A percentile compares a stretch with the other conserved stretches of the same genome.
phyloP scores from a whole-genome alignment of 2,797 vertebrate species.

The Coendou prehensilis region DNA sequence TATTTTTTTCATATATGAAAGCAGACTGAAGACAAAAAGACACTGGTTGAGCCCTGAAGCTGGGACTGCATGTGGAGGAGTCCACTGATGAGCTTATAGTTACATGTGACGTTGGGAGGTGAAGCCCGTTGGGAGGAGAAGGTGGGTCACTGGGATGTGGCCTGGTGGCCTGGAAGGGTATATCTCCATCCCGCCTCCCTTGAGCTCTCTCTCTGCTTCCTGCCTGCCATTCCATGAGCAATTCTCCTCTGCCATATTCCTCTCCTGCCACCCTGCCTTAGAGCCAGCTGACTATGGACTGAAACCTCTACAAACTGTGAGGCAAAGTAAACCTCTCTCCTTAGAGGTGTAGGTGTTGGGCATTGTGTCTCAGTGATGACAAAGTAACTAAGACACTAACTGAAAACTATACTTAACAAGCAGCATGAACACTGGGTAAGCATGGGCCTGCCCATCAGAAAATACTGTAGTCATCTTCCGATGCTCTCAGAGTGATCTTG shows the following conservation, averaged over 20 bases:
- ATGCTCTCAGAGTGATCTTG: not conserved
- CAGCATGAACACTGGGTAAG: not conserved
- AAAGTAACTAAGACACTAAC: not conserved
- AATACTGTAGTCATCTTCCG: not conserved
- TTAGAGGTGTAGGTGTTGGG: not conserved
- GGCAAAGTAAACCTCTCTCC: not conserved
- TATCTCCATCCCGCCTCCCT: not conserved
- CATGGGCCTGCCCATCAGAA: not conserved
- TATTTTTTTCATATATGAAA: not conserved
- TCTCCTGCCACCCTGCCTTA: not conserved
- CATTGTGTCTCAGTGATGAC: accelerated
- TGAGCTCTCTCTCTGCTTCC: not conserved
- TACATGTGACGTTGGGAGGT: not conserved
- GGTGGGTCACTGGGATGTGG: not conserved
- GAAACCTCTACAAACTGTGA: not conserved
- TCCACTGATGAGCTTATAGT: not conserved
- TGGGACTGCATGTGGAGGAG: not conserved
- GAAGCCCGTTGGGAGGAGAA: not conserved
- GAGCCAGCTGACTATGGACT: not conserved
- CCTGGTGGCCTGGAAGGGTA: not conserved
- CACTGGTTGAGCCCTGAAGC: not conserved
- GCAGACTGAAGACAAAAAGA: not conserved
- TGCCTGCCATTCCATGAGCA: not conserved
- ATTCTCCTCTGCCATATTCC: not conserved
- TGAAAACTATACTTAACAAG: not conserved